Evolutionary conservation across 2,888 invertebrate species (phyloP).

Genomic region (Lithophane leautieri): DNA sequence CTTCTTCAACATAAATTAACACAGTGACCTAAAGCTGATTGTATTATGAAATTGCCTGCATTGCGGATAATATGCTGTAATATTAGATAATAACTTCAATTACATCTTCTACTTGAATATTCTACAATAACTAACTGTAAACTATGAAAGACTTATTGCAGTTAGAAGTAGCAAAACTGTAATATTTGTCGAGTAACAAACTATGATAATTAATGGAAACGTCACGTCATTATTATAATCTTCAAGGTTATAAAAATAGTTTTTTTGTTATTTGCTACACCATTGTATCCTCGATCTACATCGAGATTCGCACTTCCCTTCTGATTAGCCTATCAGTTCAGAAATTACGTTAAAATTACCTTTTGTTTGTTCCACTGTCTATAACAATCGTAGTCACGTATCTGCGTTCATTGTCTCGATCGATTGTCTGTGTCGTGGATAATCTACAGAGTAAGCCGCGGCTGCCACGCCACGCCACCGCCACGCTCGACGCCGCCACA

Average conservation of each 20-base stretch:
- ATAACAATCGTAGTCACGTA: constrained; percentile 54
- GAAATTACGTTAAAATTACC: constrained; percentile 64
- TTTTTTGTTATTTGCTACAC: constrained; percentile 5
- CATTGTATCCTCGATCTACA: constrained; percentile 42
- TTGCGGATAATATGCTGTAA: constrained; percentile 23
- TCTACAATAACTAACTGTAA: constrained; percentile 6
- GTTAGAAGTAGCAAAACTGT: background rate
- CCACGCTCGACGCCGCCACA: constrained; percentile 2
- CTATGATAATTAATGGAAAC: constrained; percentile 2
- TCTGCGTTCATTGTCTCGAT: constrained; percentile 65
- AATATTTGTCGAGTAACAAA: constrained; percentile 3
- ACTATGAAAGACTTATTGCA: constrained; percentile 9
- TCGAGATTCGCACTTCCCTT: constrained; percentile 52
- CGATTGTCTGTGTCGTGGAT: constrained; percentile 51
- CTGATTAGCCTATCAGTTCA: constrained; percentile 52
- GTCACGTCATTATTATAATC: background rate
- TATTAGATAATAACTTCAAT: constrained; percentile 52
- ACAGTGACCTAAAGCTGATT: constrained; percentile 54
- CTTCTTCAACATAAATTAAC: constrained; percentile 55
- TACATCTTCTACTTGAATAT: constrained; percentile 23
- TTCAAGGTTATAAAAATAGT: constrained; percentile 1
- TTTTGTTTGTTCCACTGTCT: constrained; percentile 66
- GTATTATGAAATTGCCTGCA: constrained; percentile 43
- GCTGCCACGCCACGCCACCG: background rate
- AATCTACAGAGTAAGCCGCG: constrained; percentile 35